Evolutionary conservation across 2,888 invertebrate species (phyloP).

Genomic region (Drosophila eohydei): DNA sequence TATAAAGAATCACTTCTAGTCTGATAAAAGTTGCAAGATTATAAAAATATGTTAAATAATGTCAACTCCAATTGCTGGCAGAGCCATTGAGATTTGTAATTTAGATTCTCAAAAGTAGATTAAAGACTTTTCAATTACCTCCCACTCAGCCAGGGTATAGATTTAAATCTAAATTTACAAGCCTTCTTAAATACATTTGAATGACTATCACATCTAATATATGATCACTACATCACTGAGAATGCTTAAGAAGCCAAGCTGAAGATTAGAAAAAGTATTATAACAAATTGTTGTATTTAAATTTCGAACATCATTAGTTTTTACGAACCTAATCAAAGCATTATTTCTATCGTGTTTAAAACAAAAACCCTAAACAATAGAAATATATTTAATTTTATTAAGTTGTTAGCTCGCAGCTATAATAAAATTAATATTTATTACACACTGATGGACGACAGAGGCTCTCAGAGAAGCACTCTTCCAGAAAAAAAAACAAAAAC

Average conservation of each 20-base stretch:
- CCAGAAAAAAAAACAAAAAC: conserved; percentile 17
- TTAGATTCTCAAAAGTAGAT: too few relatives aligned
- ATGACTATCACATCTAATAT: background rate
- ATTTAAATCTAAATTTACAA: background rate
- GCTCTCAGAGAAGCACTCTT: conserved; percentile 11
- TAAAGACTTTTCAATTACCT: too few relatives aligned
- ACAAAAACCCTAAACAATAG: background rate
- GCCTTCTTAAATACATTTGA: background rate
- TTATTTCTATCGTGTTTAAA: background rate
- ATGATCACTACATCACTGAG: background rate
- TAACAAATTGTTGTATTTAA: background rate
- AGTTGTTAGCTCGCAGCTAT: conserved; percentile 1
- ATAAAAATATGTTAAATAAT: too few relatives aligned
- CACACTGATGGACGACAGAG: conserved; percentile 15
- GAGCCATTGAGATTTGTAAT: too few relatives aligned
- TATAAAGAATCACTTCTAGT: too few relatives aligned
- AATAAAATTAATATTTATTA: conserved; percentile 33
- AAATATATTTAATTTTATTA: conserved; percentile 5
- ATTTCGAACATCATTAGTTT: background rate
- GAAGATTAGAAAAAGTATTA: background rate
- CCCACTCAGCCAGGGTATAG: background rate
- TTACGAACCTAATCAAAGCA: background rate
- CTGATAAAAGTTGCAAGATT: too few relatives aligned
- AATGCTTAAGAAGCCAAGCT: background rate
- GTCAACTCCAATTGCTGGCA: too few relatives aligned